Conservation (phyloP, 2,797 vertebrate genomes). For the Calcarius lapponicus region DNA sequence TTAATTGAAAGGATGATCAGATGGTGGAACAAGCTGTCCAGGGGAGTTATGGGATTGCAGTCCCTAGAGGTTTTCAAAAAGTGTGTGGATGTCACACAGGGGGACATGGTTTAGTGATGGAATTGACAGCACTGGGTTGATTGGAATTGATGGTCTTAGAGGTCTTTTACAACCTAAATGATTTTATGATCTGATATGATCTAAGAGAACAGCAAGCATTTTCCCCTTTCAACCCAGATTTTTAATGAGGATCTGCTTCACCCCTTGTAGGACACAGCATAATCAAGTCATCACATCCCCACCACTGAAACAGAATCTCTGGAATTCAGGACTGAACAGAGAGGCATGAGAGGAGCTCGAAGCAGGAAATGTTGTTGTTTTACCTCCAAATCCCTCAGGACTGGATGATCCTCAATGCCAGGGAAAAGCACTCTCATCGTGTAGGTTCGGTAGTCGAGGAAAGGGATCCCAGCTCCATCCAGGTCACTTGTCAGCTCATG, state of each 20-base stretch:
- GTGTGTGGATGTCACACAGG: background rate
- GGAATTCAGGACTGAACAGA: background rate
- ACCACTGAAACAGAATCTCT: background rate
- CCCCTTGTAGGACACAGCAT: background rate
- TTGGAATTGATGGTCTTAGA: accelerated
- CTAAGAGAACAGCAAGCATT: background rate
- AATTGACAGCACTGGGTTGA: background rate
- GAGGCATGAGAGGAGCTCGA: background rate
- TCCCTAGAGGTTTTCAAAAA: background rate
- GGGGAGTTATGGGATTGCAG: background rate
- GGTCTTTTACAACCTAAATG: background rate
- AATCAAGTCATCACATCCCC: background rate
- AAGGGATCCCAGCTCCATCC: constrained; percentile 95
- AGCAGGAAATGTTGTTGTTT: background rate
- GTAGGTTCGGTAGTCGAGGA: constrained; percentile 95
- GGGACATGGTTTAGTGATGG: background rate
- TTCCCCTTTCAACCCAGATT: background rate
- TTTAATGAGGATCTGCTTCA: background rate
- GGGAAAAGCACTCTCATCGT: constrained; percentile 98
- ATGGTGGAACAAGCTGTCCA: background rate
- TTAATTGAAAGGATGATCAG: background rate
- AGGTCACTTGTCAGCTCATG: constrained; percentile 97
- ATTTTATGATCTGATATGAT: background rate
- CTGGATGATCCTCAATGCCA: constrained; percentile 98
- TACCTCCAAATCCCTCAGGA: constrained; percentile 97